Base-by-base conservation (phyloP, 2,888 invertebrate genomes). In the Doris montereyensis region DNA sequence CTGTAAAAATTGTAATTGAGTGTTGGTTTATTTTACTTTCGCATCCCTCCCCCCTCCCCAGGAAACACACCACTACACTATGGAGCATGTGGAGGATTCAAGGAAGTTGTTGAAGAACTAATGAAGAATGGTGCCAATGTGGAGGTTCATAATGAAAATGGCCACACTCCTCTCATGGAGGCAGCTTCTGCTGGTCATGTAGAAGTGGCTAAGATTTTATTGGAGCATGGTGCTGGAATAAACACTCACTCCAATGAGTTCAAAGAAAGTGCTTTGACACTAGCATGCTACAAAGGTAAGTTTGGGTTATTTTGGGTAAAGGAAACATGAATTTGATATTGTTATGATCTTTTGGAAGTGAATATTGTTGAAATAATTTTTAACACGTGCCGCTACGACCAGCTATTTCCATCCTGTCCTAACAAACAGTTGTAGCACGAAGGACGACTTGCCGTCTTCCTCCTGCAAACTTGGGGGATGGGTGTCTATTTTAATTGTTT, bases 211-310 rank as follows among this genome's bases (percentile, higher is more conserved):
- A 78, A 88, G 93, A 95, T 97, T 89, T 94, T 98, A 74, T 93
- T 98, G 77, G 95, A 96, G 86, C 95, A 97, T 92, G 98, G 98
- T 82, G 98, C 98, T 83, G 97, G 97, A 86, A 98, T 99, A 90
- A 99, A 99, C 94, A 97, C 98, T 84, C 98, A 98, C 93, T 98
- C 98, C 79, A 98, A 98, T 93, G 98, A 98, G 93, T 98, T 99
- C 93, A 98, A 99, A 92, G 99, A 99, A 93, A 97, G 97, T 21
- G 98, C 99, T 13, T 94, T 99, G 34, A 99, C 97, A 13, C 92
- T 96, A 77, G 99, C 97, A 86, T 98, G 97, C 93, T 99, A 96
- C 92, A 97, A 97, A 93, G 97, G 93, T 90, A 83, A 17, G 60
- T 65, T 17, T n/a, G 13, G 26, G 28, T 58, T 60, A 17, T 78